phyloP scores from a whole-genome alignment of 2,888 invertebrate genomes.

The Nephrotoma appendiculata region DNA sequence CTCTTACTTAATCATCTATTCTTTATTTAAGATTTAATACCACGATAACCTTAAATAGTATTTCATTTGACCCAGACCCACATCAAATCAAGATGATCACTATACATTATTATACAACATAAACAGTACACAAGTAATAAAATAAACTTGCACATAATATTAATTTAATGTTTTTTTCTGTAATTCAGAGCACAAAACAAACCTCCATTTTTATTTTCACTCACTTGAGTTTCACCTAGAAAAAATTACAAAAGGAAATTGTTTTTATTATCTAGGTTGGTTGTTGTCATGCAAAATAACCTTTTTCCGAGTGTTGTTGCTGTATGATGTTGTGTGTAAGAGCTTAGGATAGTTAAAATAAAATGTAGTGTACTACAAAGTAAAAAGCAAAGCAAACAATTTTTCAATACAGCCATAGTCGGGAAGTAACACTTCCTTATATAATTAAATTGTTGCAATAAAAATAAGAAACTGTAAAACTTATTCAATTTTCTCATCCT shows the following conservation, averaged over 20 bases:
- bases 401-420: not conserved
- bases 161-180: too few relatives aligned
- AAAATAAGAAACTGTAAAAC: not conserved
- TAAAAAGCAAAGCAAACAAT: not conserved
- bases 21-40: too few relatives aligned
- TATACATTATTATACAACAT: too few relatives aligned
- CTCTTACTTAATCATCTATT: too few relatives aligned
- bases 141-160: too few relatives aligned
- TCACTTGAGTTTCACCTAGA: not conserved
- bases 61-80: too few relatives aligned
- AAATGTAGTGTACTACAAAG: not conserved
- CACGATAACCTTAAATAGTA: too few relatives aligned
- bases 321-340: not conserved
- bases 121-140: too few relatives aligned
- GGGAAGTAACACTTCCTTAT: not conserved
- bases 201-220: not conserved
- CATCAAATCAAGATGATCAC: too few relatives aligned
- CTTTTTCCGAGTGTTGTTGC: not conserved
- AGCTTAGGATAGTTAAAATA: not conserved
- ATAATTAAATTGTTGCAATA: not conserved
- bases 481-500: not conserved
- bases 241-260: not conserved
- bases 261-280: not conserved
- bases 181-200: not conserved
- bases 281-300: not conserved